These are phyloP conservation scores for Nannospalax galili DNA, from an alignment of 2,113 vertebrate genomes.

Conservation along the genomic window DNA sequence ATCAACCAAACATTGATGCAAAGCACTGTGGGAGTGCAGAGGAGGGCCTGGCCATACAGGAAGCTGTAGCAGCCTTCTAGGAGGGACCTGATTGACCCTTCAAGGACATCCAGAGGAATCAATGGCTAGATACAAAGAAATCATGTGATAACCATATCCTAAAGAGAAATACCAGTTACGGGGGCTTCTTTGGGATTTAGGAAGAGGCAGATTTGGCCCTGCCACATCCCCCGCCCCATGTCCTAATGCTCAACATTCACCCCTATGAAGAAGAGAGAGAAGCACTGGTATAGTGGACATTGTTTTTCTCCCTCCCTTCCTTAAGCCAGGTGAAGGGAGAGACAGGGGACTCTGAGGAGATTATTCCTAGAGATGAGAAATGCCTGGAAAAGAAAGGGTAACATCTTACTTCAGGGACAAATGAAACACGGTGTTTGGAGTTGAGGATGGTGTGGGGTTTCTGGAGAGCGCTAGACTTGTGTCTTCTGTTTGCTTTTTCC, in stretches of 20 bases:
- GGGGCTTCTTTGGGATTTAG: not conserved
- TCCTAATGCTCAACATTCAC: not conserved
- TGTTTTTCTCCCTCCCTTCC: not conserved
- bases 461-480: not conserved
- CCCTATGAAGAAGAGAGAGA: not conserved
- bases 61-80: not conserved
- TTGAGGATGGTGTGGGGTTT: not conserved
- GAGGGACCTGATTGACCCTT: not conserved
- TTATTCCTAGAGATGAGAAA: not conserved
- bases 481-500: not conserved
- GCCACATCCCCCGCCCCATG: accelerated
- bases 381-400: not conserved
- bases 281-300: too few relatives aligned
- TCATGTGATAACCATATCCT: not conserved
- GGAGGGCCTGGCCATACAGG: not conserved
- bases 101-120: not conserved
- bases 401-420: not conserved
- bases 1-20: too few relatives aligned
- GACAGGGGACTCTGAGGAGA: not conserved
- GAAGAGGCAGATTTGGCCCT: not conserved
- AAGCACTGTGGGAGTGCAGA: not conserved
- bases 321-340: not conserved
- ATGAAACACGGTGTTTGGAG: accelerated
- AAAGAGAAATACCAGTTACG: not conserved
- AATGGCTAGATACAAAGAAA: not conserved